Percentiles rank a stretch among this genome's conserved stretches.
These are phyloP conservation scores for Heliornis fulica DNA, from an alignment of 2,113 vertebrate species.

Conservation along the genomic window DNA sequence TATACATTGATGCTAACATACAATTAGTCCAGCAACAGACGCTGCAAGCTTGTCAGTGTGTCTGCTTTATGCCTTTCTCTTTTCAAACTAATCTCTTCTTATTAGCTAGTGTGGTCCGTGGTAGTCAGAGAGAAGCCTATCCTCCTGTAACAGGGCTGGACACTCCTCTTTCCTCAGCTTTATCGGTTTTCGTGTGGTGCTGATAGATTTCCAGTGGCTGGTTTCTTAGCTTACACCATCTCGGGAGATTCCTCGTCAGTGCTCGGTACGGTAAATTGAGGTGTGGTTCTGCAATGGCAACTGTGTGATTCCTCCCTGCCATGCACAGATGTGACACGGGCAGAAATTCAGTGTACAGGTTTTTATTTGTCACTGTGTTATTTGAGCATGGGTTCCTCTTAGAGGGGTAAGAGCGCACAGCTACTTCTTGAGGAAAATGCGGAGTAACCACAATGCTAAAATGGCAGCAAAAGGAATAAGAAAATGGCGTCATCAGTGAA, in stretches of 20 bases:
- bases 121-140: neutral
- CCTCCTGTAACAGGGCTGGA: neutral
- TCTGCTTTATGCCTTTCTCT: neutral
- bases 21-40: neutral
- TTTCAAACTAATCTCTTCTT: neutral
- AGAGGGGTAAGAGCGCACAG: neutral
- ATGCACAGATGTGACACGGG: rapidly evolving
- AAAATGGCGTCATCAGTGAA: slow-evolving; percentile 73
- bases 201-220: neutral
- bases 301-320: neutral
- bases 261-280: neutral
- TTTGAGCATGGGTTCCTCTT: neutral
- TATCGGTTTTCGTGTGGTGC: neutral
- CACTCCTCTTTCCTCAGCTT: neutral
- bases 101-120: neutral
- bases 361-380: neutral
- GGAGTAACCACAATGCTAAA: slow-evolving; percentile 43
- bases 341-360: neutral
- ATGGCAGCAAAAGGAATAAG: slow-evolving; percentile 70
- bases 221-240: neutral
- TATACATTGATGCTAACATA: neutral
- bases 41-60: neutral
- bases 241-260: neutral
- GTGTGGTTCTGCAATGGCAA: neutral
- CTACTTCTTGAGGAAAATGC: neutral